Percentiles rank a stretch among this genome's conserved stretches.
phyloP scores from a whole-genome alignment of 2,888 invertebrate species.

The Plemyria rubiginata region DNA sequence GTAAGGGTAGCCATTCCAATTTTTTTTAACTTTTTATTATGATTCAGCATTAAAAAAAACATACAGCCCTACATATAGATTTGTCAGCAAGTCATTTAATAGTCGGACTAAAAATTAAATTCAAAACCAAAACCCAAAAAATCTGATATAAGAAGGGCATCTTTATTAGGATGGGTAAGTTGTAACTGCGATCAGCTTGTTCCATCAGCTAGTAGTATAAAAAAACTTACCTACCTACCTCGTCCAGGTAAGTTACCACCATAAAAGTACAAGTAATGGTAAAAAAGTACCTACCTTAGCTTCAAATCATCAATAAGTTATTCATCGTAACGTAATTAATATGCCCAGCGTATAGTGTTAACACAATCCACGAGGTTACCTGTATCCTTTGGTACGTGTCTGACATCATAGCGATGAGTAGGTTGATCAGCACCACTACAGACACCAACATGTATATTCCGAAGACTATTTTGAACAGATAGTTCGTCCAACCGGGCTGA shows the following conservation, averaged over 20 bases:
- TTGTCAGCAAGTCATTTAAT: neutral
- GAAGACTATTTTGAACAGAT: conserved; percentile 94
- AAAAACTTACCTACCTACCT: too few relatives aligned
- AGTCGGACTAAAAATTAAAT: neutral
- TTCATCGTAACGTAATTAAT: conserved; percentile 7
- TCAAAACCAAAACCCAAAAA: neutral
- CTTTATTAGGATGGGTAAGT: too few relatives aligned
- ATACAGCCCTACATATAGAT: too few relatives aligned
- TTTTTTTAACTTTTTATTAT: too few relatives aligned
- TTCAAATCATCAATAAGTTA: neutral
- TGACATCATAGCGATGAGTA: conserved; percentile 99
- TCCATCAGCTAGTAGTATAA: too few relatives aligned
- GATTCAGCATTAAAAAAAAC: too few relatives aligned
- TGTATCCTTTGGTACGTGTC: conserved; percentile 99
- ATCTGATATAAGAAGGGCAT: neutral
- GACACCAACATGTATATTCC: conserved; percentile 99
- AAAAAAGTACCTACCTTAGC: neutral
- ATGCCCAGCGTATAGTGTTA: conserved; percentile 28
- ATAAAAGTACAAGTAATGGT: neutral
- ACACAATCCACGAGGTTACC: conserved; percentile 79
- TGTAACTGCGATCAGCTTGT: too few relatives aligned
- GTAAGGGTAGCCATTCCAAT: too few relatives aligned
- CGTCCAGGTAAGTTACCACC: too few relatives aligned
- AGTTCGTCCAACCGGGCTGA: conserved; percentile 93
- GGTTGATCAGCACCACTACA: conserved; percentile 99